A percentile compares a stretch with the other conserved stretches of the same genome.
Conservation (phyloP, 1,140 invertebrate genomes). For the Solenopsis fugax region DNA sequence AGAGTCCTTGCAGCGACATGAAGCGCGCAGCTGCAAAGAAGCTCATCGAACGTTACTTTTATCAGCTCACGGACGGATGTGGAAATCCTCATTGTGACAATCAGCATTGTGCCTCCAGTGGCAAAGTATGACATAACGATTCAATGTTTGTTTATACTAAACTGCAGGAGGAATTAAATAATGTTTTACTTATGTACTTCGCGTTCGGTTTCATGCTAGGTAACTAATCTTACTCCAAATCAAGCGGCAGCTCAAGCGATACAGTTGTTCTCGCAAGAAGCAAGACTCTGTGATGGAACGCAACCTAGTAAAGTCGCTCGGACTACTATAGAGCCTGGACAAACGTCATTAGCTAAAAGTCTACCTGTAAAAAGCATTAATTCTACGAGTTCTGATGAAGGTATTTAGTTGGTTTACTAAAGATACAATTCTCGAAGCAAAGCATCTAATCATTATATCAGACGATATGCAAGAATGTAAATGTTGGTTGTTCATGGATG, state of each 20-base stretch:
- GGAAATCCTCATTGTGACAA: slow-evolving; percentile 95
- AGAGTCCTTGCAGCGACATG: slow-evolving; percentile 90
- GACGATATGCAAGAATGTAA: not conserved
- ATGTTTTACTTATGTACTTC: slow-evolving; percentile 21
- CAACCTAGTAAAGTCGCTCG: slow-evolving; percentile 91
- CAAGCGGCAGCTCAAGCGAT: slow-evolving; percentile 95
- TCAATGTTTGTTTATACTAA: not conserved
- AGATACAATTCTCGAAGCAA: not conserved
- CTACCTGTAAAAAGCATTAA: slow-evolving; percentile 87
- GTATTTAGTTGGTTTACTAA: slow-evolving; percentile 71
- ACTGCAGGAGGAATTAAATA: not conserved
- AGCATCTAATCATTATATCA: not conserved
- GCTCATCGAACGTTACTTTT: slow-evolving; percentile 96
- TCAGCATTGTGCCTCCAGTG: slow-evolving; percentile 95
- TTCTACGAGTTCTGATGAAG: slow-evolving; percentile 85
- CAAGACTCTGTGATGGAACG: slow-evolving; percentile 91
- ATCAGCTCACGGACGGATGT: slow-evolving; percentile 96
- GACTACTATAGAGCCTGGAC: slow-evolving; percentile 86
- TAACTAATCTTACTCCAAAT: slow-evolving; percentile 92
- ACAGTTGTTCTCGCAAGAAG: slow-evolving; percentile 94
- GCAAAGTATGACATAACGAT: slow-evolving; percentile 88
- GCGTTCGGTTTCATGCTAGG: slow-evolving; percentile 83
- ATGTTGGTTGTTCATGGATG: not conserved
- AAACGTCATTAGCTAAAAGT: slow-evolving; percentile 87
- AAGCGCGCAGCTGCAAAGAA: slow-evolving; percentile 95